Percentiles rank a stretch among this genome's conserved stretches.
These are phyloP conservation scores for Gastracanthus pulcherrimus DNA, from an alignment of 2,888 invertebrate species.

Conservation along the genomic window DNA sequence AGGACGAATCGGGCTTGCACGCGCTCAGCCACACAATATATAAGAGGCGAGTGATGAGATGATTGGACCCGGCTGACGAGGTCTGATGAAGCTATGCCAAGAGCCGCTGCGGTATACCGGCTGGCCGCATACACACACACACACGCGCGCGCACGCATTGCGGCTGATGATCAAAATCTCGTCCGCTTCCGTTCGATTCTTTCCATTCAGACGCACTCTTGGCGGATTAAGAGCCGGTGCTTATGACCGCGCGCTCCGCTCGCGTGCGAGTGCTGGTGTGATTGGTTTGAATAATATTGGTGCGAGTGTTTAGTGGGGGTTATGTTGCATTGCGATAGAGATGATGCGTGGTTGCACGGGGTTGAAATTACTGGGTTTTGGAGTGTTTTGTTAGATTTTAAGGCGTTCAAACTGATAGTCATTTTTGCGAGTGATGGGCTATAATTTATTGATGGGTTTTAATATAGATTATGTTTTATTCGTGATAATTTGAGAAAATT, in stretches of 20 bases:
- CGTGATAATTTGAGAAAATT: no score
- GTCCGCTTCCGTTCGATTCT: slow-evolving; percentile 57
- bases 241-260: not conserved
- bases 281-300: not conserved
- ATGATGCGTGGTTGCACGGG: no score
- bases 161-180: slow-evolving; percentile 54
- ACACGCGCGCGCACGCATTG: slow-evolving; percentile 5
- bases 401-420: no score
- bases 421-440: no score
- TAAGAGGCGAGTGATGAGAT: slow-evolving; percentile 70
- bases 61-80: slow-evolving; percentile 74
- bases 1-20: not conserved
- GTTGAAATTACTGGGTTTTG: no score
- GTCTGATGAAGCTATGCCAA: slow-evolving; percentile 72
- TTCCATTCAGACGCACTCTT: slow-evolving; percentile 20
- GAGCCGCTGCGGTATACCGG: slow-evolving; percentile 54
- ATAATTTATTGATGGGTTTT: no score
- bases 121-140: not conserved
- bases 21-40: no score
- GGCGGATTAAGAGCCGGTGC: slow-evolving; percentile 20
- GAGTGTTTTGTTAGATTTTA: no score
- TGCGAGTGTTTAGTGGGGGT: not conserved
- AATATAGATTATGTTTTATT: no score
- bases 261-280: no score
- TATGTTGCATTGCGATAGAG: no score